Evolutionary conservation across 2,797 vertebrate genomes (phyloP).

Genomic region (Fistularia tabacaria): DNA sequence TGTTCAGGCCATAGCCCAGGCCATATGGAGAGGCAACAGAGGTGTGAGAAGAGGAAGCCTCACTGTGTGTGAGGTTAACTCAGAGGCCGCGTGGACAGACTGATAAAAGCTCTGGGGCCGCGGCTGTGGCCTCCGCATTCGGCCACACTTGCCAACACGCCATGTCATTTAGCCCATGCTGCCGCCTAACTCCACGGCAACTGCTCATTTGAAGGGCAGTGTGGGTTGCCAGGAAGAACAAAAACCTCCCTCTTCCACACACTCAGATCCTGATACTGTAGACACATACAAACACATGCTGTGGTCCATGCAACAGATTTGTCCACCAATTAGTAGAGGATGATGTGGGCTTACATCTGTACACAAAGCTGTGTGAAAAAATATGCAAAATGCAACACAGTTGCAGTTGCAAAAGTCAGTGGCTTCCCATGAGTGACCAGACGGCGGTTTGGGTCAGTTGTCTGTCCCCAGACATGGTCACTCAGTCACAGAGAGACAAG

Average conservation of each 20-base stretch:
- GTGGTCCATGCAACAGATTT: constrained; percentile 43
- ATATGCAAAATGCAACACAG: constrained; percentile 28
- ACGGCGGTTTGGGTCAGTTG: constrained; percentile 70
- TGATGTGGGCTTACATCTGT: constrained; percentile 36
- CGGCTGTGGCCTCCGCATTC: constrained; percentile 71
- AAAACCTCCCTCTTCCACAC: constrained; percentile 48
- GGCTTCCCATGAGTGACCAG: constrained; percentile 71
- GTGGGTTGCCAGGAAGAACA: constrained; percentile 72
- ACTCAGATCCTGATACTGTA: constrained; percentile 54
- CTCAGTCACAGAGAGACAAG: constrained; percentile 56
- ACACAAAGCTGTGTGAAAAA: constrained; percentile 39
- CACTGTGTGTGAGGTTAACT: constrained; percentile 71
- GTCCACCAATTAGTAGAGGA: constrained; percentile 62
- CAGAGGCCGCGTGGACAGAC: constrained; percentile 65
- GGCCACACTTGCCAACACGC: constrained; percentile 74
- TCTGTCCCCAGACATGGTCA: constrained; percentile 65
- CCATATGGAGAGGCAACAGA: constrained; percentile 62
- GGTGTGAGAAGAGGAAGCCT: constrained; percentile 74
- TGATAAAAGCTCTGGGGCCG: constrained; percentile 77
- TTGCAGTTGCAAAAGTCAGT: not conserved
- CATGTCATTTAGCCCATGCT: constrained; percentile 77
- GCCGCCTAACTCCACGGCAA: constrained; percentile 73
- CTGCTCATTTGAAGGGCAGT: constrained; percentile 79
- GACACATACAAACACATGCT: constrained; percentile 58
- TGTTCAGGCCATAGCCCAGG: constrained; percentile 38